Evolutionary conservation across 1,140 invertebrate genomes (phyloP), one percentile per base, ranked within the genome.

Genomic region (Tachypleus tridentatus): DNA sequence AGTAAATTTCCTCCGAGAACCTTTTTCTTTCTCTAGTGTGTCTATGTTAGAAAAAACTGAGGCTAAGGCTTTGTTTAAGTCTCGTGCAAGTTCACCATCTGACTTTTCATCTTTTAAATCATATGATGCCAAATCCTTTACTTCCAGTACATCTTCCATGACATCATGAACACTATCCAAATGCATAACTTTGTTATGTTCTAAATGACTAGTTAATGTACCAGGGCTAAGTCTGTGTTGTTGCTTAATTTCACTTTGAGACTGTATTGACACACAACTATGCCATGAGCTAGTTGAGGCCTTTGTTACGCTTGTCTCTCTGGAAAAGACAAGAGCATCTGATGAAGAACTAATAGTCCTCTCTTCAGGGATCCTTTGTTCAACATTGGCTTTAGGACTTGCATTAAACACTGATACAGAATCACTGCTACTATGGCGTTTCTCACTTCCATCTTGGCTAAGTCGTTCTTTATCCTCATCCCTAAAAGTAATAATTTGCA

Each of bases 391-490:
- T 29, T 29, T 29, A 2, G 4, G 80, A 82, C 72, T 85, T 82
- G 64, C 83, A 73, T 62, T 82, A 74, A 68, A 57, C 80, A 81
- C 50, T 80, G 74, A 64, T 7, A 67, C 29, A 5, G 68, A 69
- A 63, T 71, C 70, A 49, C 70, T 71, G 29, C 67, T 69, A 4
- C 61, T 64, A 8, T 65, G 52, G 49, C 64, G 48, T 47, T 64
- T 69, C 50, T 70, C 64, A 52, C 63, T 66, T n/a, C 69, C 66
- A 52, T 71, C 70, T 8, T 62, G 67, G 49, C 69, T 64, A 49
- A 54, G 60, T 72, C 83, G 83, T 63, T 85, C 81, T 62, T 76
- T 72, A 70, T 82, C 84, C 71, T 86, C 84, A 73, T 85, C 84
- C 71, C 84, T 85, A 66, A 52, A 29, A 29, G 29, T 29, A 29